A percentile compares a stretch with the other conserved stretches of the same genome.
Conservation (phyloP, 2,113 vertebrate genomes). For the Mugil cephalus region DNA sequence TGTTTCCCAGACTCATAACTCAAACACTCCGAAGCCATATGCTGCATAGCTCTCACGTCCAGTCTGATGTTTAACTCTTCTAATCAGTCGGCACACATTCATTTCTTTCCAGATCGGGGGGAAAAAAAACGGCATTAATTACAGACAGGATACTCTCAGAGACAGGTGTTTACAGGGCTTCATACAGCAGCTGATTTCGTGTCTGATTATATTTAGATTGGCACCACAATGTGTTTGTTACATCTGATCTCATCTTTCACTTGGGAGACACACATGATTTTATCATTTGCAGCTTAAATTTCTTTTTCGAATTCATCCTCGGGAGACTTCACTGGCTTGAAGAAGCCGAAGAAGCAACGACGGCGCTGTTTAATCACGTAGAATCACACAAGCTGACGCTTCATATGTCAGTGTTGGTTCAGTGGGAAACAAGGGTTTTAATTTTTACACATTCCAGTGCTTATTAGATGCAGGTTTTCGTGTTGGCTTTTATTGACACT, state of each 20-base stretch:
- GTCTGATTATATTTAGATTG: slow-evolving; percentile 65
- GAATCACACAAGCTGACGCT: neutral
- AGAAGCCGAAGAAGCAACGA: neutral
- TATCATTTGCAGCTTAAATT: slow-evolving; percentile 21
- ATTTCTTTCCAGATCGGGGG: slow-evolving; percentile 43
- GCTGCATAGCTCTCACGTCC: slow-evolving; percentile 27
- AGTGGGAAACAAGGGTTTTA: slow-evolving; percentile 36
- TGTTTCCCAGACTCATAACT: slow-evolving; percentile 50
- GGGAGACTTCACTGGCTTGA: neutral
- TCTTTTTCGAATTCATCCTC: slow-evolving; percentile 4
- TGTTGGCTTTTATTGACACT: slow-evolving; percentile 48
- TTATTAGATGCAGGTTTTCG: slow-evolving; percentile 60
- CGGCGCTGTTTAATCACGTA: neutral
- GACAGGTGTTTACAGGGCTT: slow-evolving; percentile 59
- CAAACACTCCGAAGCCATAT: slow-evolving; percentile 56
- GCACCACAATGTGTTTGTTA: slow-evolving; percentile 41
- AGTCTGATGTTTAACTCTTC: slow-evolving; percentile 56
- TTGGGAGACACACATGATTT: slow-evolving; percentile 11
- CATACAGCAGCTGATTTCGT: slow-evolving; percentile 61
- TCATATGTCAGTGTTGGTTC: slow-evolving; percentile 32
- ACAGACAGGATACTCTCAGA: slow-evolving; percentile 38
- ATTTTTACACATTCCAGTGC: slow-evolving; percentile 61
- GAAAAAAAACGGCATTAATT: slow-evolving; percentile 44
- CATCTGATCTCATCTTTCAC: slow-evolving; percentile 43
- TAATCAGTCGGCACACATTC: slow-evolving; percentile 48